Percentiles rank a stretch among this genome's conserved stretches.
phyloP scores from a whole-genome alignment of 2,797 vertebrate species.

The Sphaeramia orbicularis region DNA sequence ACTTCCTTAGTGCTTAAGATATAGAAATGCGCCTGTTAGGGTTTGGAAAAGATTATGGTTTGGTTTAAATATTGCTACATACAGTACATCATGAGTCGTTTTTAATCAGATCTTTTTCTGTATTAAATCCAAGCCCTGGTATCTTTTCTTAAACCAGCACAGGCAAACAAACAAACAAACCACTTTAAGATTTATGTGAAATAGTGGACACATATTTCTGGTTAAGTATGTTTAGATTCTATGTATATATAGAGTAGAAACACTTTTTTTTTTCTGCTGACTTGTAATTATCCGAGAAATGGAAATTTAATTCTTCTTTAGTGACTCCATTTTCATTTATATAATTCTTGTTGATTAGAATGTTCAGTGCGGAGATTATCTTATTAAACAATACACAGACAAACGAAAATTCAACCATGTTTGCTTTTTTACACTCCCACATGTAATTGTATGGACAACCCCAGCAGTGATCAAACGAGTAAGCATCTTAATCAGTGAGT shows the following conservation, averaged over 20 bases:
- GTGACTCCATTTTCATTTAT: neutral
- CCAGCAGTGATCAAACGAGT: conserved; percentile 58
- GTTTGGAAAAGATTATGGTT: too few relatives aligned
- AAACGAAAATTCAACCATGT: conserved; percentile 30
- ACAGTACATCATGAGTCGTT: neutral
- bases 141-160: too few relatives aligned
- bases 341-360: conserved; percentile 1
- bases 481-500: conserved; percentile 54
- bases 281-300: too few relatives aligned
- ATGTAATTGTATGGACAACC: conserved; percentile 49
- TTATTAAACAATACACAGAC: neutral
- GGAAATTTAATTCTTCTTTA: too few relatives aligned
- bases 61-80: too few relatives aligned
- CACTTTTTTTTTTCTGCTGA: neutral
- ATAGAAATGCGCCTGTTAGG: too few relatives aligned
- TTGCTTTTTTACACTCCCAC: conserved; percentile 41
- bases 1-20: too few relatives aligned
- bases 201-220: too few relatives aligned
- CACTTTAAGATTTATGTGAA: neutral
- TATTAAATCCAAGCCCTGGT: too few relatives aligned
- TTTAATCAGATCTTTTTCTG: neutral
- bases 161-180: too few relatives aligned
- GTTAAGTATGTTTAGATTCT: too few relatives aligned
- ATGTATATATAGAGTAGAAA: too few relatives aligned
- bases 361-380: conserved; percentile 14